Evolutionary conservation across 2,797 vertebrate genomes (phyloP), one percentile per base, ranked within the genome.

Genomic region (Hapalemur alaotrensis): DNA sequence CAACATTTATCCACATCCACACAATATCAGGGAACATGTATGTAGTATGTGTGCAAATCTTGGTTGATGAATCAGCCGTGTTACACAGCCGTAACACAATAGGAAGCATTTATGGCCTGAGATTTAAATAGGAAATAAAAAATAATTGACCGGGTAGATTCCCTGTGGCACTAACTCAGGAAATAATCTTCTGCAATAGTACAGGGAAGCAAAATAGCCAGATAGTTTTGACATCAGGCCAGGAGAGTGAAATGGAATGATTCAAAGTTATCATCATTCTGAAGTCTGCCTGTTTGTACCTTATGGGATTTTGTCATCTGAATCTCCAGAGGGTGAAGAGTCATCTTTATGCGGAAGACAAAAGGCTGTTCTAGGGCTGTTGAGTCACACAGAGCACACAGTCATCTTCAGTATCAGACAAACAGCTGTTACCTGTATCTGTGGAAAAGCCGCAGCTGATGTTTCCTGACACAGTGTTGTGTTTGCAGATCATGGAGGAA

Each of bases 231-330:
- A 91, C 14, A 43, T 14, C 15, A 54, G 48, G n/a, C 15, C 63
- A 81, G 43, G 20, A 92, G 85, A n/a, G 25, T 13, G 80, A 89
- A 81, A 83, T 13, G 0, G 1, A 43, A 6, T 61, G 38, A 41
- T 91, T 84, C 18, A 69, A 87, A 95, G 91, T 89, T 52, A 83
- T 46, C 70, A n/a, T 90, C 80, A 52, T 95, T 91, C 70, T 91
- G 57, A 95, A 91, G 46, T 7, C 38, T 86, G 48, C 25, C 69
- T 81, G 7, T 35, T 48, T 94, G 14, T 46, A 63, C 80, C 78
- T 85, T 96, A 79, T 79, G 88, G 87, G 28, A 80, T 95, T 94
- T 94, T 95, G 79, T 97, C 94, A 94, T 97, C 23, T 65, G 73
- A 84, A 50, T 83, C 89, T 96, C 82, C 30, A 85, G 54, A 95